phyloP scores from a whole-genome alignment of 1,140 invertebrate genomes.

The Drosophila nebulosa region DNA sequence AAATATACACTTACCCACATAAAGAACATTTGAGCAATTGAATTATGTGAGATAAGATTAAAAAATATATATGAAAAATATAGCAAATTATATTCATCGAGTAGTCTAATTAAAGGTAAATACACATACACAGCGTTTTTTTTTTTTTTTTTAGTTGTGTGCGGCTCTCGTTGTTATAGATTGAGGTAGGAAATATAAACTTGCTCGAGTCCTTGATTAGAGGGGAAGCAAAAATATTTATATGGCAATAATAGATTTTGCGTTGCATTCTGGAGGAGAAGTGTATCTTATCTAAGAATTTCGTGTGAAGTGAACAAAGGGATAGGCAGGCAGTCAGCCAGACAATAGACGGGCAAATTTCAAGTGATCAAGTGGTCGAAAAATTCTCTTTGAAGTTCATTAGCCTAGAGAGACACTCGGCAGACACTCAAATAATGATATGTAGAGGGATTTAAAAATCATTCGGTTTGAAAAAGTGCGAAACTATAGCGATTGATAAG shows the following conservation, averaged over 20 bases:
- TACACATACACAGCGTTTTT: neutral
- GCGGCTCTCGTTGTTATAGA: neutral
- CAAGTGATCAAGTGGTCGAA: neutral
- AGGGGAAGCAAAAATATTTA: neutral
- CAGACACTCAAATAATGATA: neutral
- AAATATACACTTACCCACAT: neutral
- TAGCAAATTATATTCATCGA: neutral
- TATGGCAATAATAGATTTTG: neutral
- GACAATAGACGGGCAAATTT: neutral
- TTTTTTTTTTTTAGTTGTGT: neutral
- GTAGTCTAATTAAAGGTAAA: neutral
- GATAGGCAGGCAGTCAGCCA: neutral
- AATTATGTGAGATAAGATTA: slow-evolving; percentile 1
- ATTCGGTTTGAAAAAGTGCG: too few species aligned
- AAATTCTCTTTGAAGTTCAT: neutral
- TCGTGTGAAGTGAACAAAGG: neutral
- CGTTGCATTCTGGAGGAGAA: neutral
- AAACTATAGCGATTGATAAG: too few species aligned
- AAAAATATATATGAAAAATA: neutral
- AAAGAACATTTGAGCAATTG: neutral
- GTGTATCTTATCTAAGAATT: neutral
- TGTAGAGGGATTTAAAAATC: too few species aligned
- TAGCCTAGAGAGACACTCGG: neutral
- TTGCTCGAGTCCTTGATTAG: neutral
- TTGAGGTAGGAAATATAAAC: neutral